These are phyloP conservation scores for Myotis vivesi DNA, from an alignment of 2,797 vertebrate genomes.

Conservation along the genomic window DNA sequence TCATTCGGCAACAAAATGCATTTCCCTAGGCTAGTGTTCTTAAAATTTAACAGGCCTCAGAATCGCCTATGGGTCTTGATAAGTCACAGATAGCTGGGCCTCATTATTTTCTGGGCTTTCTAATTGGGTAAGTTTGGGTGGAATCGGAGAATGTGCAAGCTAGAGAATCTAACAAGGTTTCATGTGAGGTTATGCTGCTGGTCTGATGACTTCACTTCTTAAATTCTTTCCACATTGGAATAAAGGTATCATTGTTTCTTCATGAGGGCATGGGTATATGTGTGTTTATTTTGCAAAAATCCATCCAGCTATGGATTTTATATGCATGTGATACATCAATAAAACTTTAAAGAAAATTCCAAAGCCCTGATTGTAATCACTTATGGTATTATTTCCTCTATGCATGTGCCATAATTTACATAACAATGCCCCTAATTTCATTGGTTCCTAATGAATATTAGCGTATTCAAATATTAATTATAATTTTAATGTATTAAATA, in stretches of 20 bases:
- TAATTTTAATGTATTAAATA: background rate
- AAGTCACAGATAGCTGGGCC: background rate
- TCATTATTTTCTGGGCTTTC: background rate
- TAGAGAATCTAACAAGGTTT: background rate
- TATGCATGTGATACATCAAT: background rate
- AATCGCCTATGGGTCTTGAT: background rate
- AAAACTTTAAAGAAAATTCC: background rate
- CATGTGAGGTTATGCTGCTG: background rate
- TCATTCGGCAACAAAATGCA: background rate
- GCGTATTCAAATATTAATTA: background rate
- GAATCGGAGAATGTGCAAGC: background rate
- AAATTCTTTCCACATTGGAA: background rate
- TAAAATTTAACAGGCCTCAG: background rate
- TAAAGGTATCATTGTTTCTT: background rate
- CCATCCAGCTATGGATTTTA: background rate
- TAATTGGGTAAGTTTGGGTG: background rate
- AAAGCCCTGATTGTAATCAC: background rate
- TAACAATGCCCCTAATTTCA: background rate
- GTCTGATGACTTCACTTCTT: background rate
- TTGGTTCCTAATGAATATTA: background rate
- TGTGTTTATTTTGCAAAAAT: background rate
- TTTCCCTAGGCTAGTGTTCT: background rate
- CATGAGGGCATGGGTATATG: background rate
- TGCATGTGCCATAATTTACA: background rate
- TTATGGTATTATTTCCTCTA: conserved; percentile 16